Base-by-base conservation (phyloP, 1,140 invertebrate species). In the Drosophila busckii region DNA sequence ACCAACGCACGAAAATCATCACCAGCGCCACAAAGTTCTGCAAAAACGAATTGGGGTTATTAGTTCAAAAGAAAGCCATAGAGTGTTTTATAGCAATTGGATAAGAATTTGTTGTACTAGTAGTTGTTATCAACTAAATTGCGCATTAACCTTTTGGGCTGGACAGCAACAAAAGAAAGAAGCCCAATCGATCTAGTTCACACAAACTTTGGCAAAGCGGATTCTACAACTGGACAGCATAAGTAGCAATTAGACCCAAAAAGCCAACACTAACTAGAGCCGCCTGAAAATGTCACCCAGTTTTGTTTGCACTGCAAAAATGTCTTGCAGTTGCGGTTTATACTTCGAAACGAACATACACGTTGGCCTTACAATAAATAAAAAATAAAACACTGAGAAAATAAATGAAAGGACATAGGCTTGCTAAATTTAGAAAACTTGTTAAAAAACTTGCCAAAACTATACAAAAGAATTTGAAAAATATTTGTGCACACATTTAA, bases 1-100 rank as follows among this genome's bases (percentile, higher is more conserved):
- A 90, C 94, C 94, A 96, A 45, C 92, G 91, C 2, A 97, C 92
- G 15, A 95, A 87, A 83, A 95, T 94, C 88, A 95, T 94, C 12
- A 95, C 91, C 16, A 96, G 78, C 4, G 93, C 93, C 20, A 97
- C 94, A 23, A 95, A 88, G 89, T 96, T 96, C 94, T 96, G 88
- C 3, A 90, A 89, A 45, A 8, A 25, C 17, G 2, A 8, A 64
- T 64, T 64, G 34, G 54, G 61, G 63, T 65, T 44, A 62, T 16
- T 49, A 20, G 73, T 32, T 31, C 53, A 49, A 9, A 38, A 31
- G 20, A 49, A 80, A 80, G 34, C 71, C 71, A 9, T 50, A 53
- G 12, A 45, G 68, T 31, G 9, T 12, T 17, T 10, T 22, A 17
- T 46, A 7, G 16, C 31, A n/a, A 13, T 10, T 12, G 15, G 10